phyloP scores from a whole-genome alignment of 2,113 vertebrate species.

The Ophthalmolycus amberensis region DNA sequence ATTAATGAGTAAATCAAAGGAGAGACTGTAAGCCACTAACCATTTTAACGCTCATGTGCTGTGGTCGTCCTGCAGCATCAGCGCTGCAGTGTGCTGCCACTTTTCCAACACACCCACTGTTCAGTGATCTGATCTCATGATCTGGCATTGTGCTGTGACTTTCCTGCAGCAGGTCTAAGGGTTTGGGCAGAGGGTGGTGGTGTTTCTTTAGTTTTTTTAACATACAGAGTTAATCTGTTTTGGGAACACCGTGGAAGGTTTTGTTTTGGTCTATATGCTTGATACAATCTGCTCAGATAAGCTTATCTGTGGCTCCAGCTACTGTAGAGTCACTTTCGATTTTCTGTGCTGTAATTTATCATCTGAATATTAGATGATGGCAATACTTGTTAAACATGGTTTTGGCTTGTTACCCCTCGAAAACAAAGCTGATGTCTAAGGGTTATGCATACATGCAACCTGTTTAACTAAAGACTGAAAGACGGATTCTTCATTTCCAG shows the following conservation, averaged over 20 bases:
- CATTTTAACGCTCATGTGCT: neutral
- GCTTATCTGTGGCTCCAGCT: neutral
- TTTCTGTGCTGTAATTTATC: neutral
- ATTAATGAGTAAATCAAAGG: constrained; percentile 1
- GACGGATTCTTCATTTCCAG: neutral
- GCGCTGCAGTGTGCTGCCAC: constrained; percentile 48
- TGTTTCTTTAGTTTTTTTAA: neutral
- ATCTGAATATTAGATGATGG: neutral
- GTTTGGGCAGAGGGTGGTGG: neutral
- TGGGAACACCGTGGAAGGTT: constrained; percentile 18
- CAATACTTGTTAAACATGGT: neutral
- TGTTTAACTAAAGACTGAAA: neutral
- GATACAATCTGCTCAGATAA: constrained; percentile 18
- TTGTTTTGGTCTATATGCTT: constrained; percentile 22
- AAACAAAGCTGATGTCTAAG: neutral
- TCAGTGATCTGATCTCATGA: constrained; percentile 1
- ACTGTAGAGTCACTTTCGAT: neutral
- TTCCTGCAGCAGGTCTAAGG: constrained; percentile 25
- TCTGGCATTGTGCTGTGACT: constrained; percentile 52
- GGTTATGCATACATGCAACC: neutral
- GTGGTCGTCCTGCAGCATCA: constrained; percentile 11
- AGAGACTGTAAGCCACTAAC: neutral
- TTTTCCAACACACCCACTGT: constrained; percentile 50
- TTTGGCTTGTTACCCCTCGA: too few species aligned
- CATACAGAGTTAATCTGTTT: constrained; percentile 49